phyloP scores from a whole-genome alignment of 2,113 vertebrate genomes.

The Pseudopodoces humilis region DNA sequence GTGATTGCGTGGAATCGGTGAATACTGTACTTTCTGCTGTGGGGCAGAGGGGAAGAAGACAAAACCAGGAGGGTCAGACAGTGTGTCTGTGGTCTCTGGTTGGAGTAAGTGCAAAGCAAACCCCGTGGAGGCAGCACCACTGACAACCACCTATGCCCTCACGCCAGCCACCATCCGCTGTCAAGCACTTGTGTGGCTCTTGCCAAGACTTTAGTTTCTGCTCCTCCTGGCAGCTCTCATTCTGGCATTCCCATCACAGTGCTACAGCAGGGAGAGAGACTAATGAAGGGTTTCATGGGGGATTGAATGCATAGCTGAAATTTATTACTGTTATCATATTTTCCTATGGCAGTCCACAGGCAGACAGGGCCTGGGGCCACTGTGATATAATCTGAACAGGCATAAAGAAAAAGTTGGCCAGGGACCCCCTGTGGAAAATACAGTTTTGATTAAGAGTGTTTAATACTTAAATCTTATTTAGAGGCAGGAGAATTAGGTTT shows the following conservation, averaged over 20 bases:
- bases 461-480: slow-evolving; percentile 9
- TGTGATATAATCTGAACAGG: not conserved
- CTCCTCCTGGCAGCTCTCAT: not conserved
- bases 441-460: not conserved
- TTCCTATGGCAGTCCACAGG: not conserved
- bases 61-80: not conserved
- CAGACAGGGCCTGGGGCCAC: not conserved
- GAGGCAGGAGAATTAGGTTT: not conserved
- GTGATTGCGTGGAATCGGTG: not conserved
- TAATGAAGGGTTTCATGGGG: not conserved
- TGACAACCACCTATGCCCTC: not conserved
- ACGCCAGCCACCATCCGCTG: too few relatives aligned
- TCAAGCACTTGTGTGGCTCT: not conserved
- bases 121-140: not conserved
- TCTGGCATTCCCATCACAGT: not conserved
- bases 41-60: not conserved
- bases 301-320: not conserved
- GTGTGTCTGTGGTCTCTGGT: not conserved
- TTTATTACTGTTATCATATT: not conserved
- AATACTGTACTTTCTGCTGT: not conserved
- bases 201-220: not conserved
- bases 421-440: not conserved
- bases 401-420: not conserved
- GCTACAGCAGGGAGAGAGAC: not conserved
- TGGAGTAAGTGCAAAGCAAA: not conserved